Conservation (phyloP, 1,140 invertebrate genomes). For the Papilio polytes region DNA sequence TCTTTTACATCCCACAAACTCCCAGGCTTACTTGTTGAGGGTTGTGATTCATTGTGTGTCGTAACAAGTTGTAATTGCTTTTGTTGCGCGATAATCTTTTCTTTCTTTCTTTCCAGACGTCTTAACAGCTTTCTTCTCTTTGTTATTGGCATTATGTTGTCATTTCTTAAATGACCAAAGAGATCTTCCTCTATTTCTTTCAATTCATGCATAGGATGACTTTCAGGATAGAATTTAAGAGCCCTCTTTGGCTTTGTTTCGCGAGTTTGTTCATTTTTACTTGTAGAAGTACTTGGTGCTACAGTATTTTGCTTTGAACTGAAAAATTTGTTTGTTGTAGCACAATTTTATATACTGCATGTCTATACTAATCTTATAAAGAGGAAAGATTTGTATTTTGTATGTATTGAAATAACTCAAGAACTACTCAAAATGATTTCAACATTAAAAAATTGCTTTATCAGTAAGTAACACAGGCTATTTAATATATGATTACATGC, state of each 20-base stretch:
- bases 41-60: conserved; percentile 44
- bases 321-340: neutral
- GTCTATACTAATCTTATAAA: no score
- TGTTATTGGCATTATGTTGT: conserved; percentile 64
- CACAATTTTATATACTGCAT: neutral
- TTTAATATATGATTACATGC: no score
- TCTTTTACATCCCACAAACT: conserved; percentile 74
- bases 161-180: conserved; percentile 64
- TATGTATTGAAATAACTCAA: no score
- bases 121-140: conserved; percentile 73
- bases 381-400: no score
- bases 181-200: conserved; percentile 66
- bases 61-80: conserved; percentile 51
- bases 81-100: conserved; percentile 58
- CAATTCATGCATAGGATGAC: conserved; percentile 73
- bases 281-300: conserved; percentile 54
- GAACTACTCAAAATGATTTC: no score
- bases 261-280: conserved; percentile 44
- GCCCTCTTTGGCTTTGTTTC: conserved; percentile 51
- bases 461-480: no score
- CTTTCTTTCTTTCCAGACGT: conserved; percentile 67
- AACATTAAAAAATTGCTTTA: no score
- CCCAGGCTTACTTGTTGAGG: conserved; percentile 50
- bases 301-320: conserved; percentile 48
- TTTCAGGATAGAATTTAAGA: conserved; percentile 62